A percentile compares a stretch with the other conserved stretches of the same genome.
phyloP scores from a whole-genome alignment of 2,888 invertebrate species.

The Drosophila putrida region DNA sequence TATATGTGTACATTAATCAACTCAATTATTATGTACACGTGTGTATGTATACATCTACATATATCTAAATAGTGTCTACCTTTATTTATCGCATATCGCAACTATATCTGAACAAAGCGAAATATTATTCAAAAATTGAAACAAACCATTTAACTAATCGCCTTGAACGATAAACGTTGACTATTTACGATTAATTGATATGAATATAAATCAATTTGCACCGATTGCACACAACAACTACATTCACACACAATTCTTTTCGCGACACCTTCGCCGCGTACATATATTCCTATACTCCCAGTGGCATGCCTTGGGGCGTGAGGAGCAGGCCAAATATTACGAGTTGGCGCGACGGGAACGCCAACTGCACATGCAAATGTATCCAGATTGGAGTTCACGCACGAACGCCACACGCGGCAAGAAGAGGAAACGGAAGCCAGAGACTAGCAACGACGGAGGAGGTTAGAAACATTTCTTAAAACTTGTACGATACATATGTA shows the following conservation, averaged over 20 bases:
- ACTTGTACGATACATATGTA: slow-evolving; percentile 52
- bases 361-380: slow-evolving; percentile 99
- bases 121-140: not conserved
- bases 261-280: slow-evolving; percentile 36
- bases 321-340: slow-evolving; percentile 99
- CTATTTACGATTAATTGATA: slow-evolving; percentile 2
- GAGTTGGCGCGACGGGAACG: slow-evolving; percentile 99
- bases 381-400: slow-evolving; percentile 99
- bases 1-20: not conserved
- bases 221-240: slow-evolving; percentile 18
- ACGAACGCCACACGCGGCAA: slow-evolving; percentile 99
- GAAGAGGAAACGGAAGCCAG: slow-evolving; percentile 99
- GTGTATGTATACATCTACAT: not conserved
- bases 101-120: slow-evolving; percentile 9
- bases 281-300: slow-evolving; percentile 81
- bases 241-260: slow-evolving; percentile 21
- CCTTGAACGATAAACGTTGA: slow-evolving; percentile 14
- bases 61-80: slow-evolving; percentile 25
- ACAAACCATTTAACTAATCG: slow-evolving; percentile 15
- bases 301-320: slow-evolving; percentile 99
- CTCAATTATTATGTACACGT: no score
- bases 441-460: slow-evolving; percentile 94
- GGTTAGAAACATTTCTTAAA: slow-evolving; percentile 88
- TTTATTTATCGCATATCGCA: slow-evolving; percentile 56
- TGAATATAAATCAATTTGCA: slow-evolving; percentile 17